phyloP scores from a whole-genome alignment of 1,140 invertebrate genomes.

The Brachionus plicatilis region DNA sequence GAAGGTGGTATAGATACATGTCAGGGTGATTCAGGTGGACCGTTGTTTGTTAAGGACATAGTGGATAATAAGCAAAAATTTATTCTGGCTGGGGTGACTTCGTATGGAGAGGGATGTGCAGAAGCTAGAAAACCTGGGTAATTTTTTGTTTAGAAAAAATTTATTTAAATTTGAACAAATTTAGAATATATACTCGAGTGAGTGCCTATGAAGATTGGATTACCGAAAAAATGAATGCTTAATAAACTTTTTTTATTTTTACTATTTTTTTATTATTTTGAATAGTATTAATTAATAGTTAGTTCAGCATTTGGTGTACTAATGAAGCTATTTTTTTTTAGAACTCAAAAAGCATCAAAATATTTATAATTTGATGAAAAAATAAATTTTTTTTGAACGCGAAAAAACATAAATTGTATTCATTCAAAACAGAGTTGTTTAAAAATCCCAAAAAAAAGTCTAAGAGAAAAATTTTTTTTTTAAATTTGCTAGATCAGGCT shows the following conservation, averaged over 20 bases:
- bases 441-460: too few species aligned
- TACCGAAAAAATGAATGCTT: background rate
- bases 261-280: too few species aligned
- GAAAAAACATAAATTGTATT: too few species aligned
- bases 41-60: background rate
- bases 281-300: too few species aligned
- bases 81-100: background rate
- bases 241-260: background rate
- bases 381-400: too few species aligned
- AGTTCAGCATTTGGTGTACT: background rate
- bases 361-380: too few species aligned
- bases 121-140: background rate
- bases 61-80: background rate
- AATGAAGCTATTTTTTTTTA: too few species aligned
- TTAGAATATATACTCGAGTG: conserved; percentile 18
- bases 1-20: conserved; percentile 22
- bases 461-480: too few species aligned
- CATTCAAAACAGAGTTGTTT: too few species aligned
- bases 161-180: background rate
- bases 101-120: conserved; percentile 1
- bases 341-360: too few species aligned
- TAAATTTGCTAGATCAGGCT: too few species aligned
- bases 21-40: conserved; percentile 35
- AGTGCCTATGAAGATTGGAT: conserved; percentile 29
- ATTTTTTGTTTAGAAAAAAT: background rate